A percentile compares a stretch with the other conserved stretches of the same genome.
These are phyloP conservation scores for Dendronephthya gigantea DNA, from an alignment of 64 coral and sea anemone species.

Conservation along the genomic window DNA sequence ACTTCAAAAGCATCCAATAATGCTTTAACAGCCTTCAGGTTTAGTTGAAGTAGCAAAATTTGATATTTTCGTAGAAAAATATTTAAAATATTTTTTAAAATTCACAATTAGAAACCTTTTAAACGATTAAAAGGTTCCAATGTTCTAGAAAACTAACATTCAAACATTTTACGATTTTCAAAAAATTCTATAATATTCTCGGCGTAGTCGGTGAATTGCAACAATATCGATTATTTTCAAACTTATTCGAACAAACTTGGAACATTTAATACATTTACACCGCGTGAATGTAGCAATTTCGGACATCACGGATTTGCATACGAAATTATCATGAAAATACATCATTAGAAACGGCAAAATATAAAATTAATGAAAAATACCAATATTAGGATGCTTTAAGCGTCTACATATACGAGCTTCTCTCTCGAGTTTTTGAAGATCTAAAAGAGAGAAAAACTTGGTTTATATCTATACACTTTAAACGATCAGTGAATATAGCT, in stretches of 20 bases:
- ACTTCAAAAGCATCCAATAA: background rate
- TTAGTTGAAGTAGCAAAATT: background rate
- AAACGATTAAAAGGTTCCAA: background rate
- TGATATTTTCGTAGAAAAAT: background rate
- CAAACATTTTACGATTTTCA: background rate
- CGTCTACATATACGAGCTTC: conserved; percentile 95
- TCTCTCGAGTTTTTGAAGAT: conserved; percentile 95
- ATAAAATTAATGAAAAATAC: conserved; percentile 23
- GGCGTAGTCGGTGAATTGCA: background rate
- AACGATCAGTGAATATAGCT: too few relatives aligned
- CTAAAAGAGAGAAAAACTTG: conserved; percentile 28
- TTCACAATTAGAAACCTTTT: background rate
- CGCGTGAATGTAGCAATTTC: background rate
- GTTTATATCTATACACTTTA: too few relatives aligned
- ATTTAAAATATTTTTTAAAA: background rate
- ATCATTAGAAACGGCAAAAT: background rate
- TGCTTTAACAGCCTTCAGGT: background rate
- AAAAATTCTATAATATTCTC: background rate
- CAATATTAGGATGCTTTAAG: conserved; percentile 90
- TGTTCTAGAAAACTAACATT: background rate
- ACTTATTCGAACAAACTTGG: too few relatives aligned
- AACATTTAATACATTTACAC: background rate
- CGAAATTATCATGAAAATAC: background rate
- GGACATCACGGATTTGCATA: background rate
- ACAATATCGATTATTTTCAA: background rate